Percentiles rank a stretch among this genome's conserved stretches.
Conservation (phyloP, 1,140 invertebrate genomes). For the Zaprionus kolodkinae region DNA sequence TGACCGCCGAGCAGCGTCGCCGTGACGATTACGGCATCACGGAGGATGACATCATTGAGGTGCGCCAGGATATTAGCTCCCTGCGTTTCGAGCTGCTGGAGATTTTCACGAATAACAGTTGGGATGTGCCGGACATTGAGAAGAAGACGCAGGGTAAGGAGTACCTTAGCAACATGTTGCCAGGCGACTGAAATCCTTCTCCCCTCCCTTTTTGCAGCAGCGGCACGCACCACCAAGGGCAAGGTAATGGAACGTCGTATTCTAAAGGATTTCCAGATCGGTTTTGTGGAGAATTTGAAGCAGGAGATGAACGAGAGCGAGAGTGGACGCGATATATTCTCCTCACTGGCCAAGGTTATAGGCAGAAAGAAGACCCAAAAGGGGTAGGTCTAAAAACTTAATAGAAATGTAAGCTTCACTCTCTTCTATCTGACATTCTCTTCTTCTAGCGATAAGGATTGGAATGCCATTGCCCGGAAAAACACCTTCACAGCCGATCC, state of each 20-base stretch:
- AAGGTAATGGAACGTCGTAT: conserved; percentile 93
- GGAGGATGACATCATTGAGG: conserved; percentile 98
- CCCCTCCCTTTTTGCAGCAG: conserved; percentile 40
- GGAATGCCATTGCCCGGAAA: conserved; percentile 92
- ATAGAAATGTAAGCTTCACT: no score
- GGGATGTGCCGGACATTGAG: conserved; percentile 90
- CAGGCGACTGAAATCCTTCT: not conserved
- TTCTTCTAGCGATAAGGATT: conserved; percentile 88
- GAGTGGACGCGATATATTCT: conserved; percentile 91
- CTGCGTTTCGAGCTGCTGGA: conserved; percentile 94
- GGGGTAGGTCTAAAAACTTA: conserved; percentile 66
- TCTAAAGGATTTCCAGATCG: conserved; percentile 95
- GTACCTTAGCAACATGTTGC: conserved; percentile 22
- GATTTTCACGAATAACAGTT: conserved; percentile 92
- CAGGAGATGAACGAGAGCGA: conserved; percentile 88
- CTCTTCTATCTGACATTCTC: not conserved
- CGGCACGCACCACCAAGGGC: conserved; percentile 92
- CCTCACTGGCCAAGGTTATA: conserved; percentile 91
- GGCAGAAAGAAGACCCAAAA: conserved; percentile 87
- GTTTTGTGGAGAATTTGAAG: conserved; percentile 92
- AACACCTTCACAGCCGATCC: conserved; percentile 89
- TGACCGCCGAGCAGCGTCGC: conserved; percentile 92
- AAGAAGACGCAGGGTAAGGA: conserved; percentile 86
- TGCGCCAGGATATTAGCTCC: conserved; percentile 96
- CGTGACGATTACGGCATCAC: conserved; percentile 94